These are phyloP conservation scores for Chiloscyllium punctatum DNA, from an alignment of 2,797 vertebrate genomes.

Conservation along the genomic window DNA sequence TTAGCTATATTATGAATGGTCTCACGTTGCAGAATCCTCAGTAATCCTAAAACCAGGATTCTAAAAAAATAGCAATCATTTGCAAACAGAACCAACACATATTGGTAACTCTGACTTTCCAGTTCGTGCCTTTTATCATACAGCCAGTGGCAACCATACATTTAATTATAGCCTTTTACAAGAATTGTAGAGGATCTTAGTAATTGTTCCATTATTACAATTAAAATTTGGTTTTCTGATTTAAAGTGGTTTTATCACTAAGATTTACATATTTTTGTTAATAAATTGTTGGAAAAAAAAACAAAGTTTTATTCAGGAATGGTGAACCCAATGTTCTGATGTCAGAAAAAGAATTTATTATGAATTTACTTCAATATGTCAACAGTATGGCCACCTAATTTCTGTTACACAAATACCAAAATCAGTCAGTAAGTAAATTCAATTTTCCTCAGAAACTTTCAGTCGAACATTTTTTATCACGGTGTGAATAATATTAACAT, in stretches of 20 bases:
- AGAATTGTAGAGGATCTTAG: background rate
- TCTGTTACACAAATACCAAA: background rate
- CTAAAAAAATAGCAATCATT: background rate
- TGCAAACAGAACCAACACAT: background rate
- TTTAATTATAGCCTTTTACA: background rate
- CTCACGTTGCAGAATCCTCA: background rate
- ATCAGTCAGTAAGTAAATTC: background rate
- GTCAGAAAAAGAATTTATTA: background rate
- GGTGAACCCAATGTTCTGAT: no score
- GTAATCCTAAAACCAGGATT: background rate
- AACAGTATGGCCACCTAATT: background rate
- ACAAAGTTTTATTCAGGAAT: background rate
- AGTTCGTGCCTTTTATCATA: background rate
- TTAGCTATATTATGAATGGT: background rate
- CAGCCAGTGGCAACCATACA: background rate
- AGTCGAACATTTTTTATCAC: background rate
- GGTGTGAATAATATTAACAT: background rate
- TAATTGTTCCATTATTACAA: background rate
- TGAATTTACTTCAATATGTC: background rate
- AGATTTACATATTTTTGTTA: background rate
- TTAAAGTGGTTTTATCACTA: background rate
- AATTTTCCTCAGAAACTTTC: background rate
- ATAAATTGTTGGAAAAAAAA: background rate
- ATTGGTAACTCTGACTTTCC: background rate
- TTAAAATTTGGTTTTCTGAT: background rate